Evolutionary conservation across 2,888 invertebrate species (phyloP), one percentile per base, ranked within the genome.

Genomic region (Amphipyra tragopoginis): DNA sequence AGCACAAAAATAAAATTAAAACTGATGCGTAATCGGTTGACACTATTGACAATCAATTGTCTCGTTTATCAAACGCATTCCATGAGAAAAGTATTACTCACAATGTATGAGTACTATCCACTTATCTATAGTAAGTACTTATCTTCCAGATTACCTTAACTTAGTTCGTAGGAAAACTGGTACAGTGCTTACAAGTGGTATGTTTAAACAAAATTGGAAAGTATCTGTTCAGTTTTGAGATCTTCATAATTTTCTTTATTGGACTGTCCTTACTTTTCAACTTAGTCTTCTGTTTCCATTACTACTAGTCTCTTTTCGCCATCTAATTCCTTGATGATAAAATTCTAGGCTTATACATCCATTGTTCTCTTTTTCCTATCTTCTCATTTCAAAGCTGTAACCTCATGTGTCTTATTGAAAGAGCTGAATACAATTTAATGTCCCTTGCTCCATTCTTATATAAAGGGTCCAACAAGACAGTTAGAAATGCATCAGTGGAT

Each of bases 61-160:
- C 59, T 61, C 34, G 6, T 49, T 63, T 75, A 67, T 69, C 76
- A 47, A 55, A 26, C 42, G 54, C 64, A 75, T 70, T 72, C 72
- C 69, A 66, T 63, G 70, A 68, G 77, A 81, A 76, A 72, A 70
- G 43, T 58, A 59, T 71, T 64, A 71, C 59, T 78, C 53, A 75
- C 63, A 54, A 21, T 21, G 33, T 62, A 21, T 10, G 15, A 55
- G 52, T 53, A 15, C 9, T 36, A 69, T 51, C 40, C 15, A 57
- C 36, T 49, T 75, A 72, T 67, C 55, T 55, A 26, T 14, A n/a
- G 48, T 40, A 33, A 6, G 7, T 36, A 48, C 51, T 48, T 73
- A 74, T 69, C 72, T 75, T 45, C 10, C 1, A 56, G 75, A 75
- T 69, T 54, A 50, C 47, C 60, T 56, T 14, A 45, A 47, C 44